phyloP scores from a whole-genome alignment of 53 echinoderm and acorn worm genomes.

The Apostichopus leukothele region DNA sequence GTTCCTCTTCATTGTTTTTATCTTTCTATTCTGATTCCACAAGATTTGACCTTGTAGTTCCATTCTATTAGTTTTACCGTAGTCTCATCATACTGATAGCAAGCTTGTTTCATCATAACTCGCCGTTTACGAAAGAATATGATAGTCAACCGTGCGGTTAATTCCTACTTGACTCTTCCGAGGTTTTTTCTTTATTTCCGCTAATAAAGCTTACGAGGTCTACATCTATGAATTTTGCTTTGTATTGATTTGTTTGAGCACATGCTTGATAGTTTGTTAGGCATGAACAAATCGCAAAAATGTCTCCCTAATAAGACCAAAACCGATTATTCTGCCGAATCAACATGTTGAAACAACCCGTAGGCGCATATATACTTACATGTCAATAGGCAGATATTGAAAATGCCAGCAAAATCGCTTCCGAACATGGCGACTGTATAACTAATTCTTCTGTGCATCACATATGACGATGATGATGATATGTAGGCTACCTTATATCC shows the following conservation, averaged over 20 bases:
- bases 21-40: too few relatives aligned
- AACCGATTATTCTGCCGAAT: slow-evolving; percentile 38
- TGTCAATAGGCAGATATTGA: not conserved
- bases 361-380: not conserved
- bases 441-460: not conserved
- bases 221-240: not conserved
- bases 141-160: slow-evolving; percentile 15
- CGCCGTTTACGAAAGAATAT: not conserved
- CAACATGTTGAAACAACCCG: slow-evolving; percentile 27
- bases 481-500: too few relatives aligned
- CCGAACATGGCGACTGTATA: not conserved
- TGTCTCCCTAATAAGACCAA: not conserved
- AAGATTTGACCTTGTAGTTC: too few relatives aligned
- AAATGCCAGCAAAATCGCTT: not conserved
- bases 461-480: too few relatives aligned
- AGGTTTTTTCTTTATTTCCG: slow-evolving; percentile 19
- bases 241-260: slow-evolving; percentile 36
- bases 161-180: slow-evolving; percentile 30
- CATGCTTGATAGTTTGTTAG: slow-evolving; percentile 37
- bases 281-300: slow-evolving; percentile 26
- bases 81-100: too few relatives aligned
- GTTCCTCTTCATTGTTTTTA: too few relatives aligned
- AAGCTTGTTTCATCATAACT: too few relatives aligned
- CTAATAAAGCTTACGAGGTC: slow-evolving; percentile 31
- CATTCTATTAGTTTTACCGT: too few relatives aligned